Evolutionary conservation across 2,888 invertebrate species (phyloP).

Genomic region (Sisyra nigra): DNA sequence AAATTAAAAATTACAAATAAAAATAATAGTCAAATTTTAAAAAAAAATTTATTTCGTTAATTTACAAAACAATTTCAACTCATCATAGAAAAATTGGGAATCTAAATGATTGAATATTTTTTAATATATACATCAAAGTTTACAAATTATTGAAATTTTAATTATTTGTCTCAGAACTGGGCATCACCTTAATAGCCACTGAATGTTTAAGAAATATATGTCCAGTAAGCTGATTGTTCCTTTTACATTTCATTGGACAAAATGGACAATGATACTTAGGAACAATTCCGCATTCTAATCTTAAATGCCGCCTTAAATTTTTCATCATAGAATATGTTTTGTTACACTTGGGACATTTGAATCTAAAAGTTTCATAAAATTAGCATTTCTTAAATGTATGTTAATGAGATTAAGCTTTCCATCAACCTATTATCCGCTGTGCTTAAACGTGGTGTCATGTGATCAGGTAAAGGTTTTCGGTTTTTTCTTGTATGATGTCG

Average conservation of each 20-base stretch:
- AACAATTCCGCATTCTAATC: conserved; percentile 25
- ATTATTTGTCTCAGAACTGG: conserved; percentile 6
- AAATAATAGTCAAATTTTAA: background rate
- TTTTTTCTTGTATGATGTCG: too few species aligned
- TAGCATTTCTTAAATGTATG: background rate
- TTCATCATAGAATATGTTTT: conserved; percentile 9
- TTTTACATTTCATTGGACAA: conserved; percentile 10
- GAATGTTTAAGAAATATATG: conserved; percentile 13
- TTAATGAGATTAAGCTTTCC: background rate
- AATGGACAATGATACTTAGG: conserved; percentile 24
- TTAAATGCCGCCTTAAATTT: conserved; percentile 21
- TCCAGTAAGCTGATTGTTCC: conserved; percentile 15
- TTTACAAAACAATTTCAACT: background rate
- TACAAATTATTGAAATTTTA: background rate
- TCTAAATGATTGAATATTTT: background rate
- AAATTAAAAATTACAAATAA: too few species aligned
- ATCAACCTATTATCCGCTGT: background rate
- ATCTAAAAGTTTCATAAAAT: conserved; percentile 1
- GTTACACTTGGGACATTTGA: conserved; percentile 7
- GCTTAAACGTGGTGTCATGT: conserved; percentile 7
- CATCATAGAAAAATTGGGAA: background rate
- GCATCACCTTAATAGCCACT: conserved; percentile 8
- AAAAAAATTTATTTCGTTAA: background rate
- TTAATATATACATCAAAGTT: background rate
- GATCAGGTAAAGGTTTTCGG: too few species aligned